Conservation (phyloP, 1,140 invertebrate genomes). For the Drosophila erecta region DNA sequence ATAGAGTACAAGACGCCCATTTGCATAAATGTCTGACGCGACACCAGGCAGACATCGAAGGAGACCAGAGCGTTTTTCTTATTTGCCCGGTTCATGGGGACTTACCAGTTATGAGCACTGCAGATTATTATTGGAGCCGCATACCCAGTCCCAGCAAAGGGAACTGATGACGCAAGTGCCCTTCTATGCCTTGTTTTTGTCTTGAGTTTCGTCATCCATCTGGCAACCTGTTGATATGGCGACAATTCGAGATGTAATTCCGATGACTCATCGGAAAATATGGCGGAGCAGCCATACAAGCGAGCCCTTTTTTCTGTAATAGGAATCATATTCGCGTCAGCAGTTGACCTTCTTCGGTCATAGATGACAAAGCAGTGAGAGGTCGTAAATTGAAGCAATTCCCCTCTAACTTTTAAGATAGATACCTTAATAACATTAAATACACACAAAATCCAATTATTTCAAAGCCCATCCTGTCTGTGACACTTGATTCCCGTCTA, state of each 20-base stretch:
- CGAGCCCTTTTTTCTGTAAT: not conserved
- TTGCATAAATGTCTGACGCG: constrained; percentile 61
- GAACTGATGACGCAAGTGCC: constrained; percentile 42
- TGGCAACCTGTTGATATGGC: constrained; percentile 55
- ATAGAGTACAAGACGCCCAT: constrained; percentile 42
- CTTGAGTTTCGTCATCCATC: constrained; percentile 22
- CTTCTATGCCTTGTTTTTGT: constrained; percentile 3
- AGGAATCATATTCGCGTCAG: constrained; percentile 14
- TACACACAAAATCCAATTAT: not conserved
- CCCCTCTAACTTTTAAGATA: constrained; percentile 10
- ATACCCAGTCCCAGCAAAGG: not conserved
- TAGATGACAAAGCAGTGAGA: constrained; percentile 10
- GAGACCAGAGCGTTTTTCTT: constrained; percentile 44
- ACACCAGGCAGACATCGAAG: constrained; percentile 17
- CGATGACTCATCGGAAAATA: constrained; percentile 43
- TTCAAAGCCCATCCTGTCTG: constrained; percentile 22
- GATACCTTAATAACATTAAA: constrained; percentile 7
- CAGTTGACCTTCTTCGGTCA: not conserved
- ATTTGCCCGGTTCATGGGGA: constrained; percentile 47
- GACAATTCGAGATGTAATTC: constrained; percentile 28
- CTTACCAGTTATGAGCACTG: constrained; percentile 47
- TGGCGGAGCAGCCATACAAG: constrained; percentile 20
- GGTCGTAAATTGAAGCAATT: constrained; percentile 13
- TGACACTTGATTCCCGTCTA: constrained; percentile 33
- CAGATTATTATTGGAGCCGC: constrained; percentile 42